phyloP scores from a whole-genome alignment of 2,888 invertebrate genomes.

The Drosophila anomelani region DNA sequence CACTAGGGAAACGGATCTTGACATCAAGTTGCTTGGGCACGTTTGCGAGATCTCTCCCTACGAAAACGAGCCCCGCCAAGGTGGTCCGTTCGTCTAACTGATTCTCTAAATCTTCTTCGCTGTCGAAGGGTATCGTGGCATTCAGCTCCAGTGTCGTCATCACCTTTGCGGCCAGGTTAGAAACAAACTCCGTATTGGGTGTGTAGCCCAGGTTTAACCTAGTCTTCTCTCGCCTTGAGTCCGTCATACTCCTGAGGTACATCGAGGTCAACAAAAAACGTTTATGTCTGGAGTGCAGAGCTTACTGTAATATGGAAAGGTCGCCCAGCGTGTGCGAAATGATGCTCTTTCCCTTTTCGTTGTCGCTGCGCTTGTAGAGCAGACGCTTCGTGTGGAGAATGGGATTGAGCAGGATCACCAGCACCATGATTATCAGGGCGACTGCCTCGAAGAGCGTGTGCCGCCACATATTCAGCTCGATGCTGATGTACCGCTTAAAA shows the following conservation, averaged over 20 bases:
- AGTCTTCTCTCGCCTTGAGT: constrained; percentile 56
- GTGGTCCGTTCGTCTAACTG: constrained; percentile 62
- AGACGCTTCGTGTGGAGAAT: constrained; percentile 46
- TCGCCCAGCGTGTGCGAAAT: constrained; percentile 53
- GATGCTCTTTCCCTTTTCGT: constrained; percentile 33
- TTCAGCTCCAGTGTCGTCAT: constrained; percentile 46
- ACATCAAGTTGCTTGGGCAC: constrained; percentile 50
- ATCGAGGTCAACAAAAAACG: not conserved
- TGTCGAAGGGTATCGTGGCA: constrained; percentile 36
- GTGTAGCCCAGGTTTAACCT: constrained; percentile 62
- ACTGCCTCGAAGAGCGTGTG: constrained; percentile 63
- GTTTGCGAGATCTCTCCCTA: not conserved
- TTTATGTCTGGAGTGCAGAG: not conserved
- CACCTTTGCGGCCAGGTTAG: constrained; percentile 48
- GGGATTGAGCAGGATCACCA: constrained; percentile 57
- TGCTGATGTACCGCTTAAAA: constrained; percentile 58
- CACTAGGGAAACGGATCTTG: constrained; percentile 73
- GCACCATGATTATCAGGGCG: constrained; percentile 54
- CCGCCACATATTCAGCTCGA: constrained; percentile 60
- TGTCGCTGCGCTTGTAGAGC: constrained; percentile 44
- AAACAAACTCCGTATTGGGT: constrained; percentile 46
- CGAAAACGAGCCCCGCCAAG: constrained; percentile 70
- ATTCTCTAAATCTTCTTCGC: constrained; percentile 45
- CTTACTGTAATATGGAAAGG: constrained; percentile 66
- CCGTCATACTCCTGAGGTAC: constrained; percentile 17